Evolutionary conservation across 2,888 invertebrate species (phyloP).

Genomic region (Neria commutata): DNA sequence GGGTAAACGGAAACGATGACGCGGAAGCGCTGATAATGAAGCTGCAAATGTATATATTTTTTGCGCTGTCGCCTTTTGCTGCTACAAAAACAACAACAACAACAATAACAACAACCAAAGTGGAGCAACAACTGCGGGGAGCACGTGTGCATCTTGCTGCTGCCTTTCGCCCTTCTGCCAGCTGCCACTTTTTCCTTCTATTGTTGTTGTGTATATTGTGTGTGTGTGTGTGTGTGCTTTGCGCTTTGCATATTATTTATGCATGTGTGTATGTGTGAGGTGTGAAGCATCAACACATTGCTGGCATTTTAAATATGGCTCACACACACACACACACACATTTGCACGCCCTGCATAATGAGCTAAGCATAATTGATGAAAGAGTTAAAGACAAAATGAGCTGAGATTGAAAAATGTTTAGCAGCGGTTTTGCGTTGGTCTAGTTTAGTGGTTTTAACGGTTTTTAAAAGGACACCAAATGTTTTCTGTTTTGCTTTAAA

Average conservation of each 20-base stretch:
- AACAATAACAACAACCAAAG: too few relatives aligned
- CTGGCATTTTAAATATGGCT: conserved; percentile 44
- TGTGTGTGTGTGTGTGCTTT: conserved; percentile 29
- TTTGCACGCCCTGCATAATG: neutral
- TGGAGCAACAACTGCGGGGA: too few relatives aligned
- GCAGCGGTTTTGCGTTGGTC: too few relatives aligned
- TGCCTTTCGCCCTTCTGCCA: conserved; percentile 10
- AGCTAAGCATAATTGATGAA: neutral
- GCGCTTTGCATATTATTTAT: conserved; percentile 51
- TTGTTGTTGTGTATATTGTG: conserved; percentile 24
- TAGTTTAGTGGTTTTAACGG: too few relatives aligned
- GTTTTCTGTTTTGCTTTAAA: too few relatives aligned
- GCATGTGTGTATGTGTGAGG: conserved; percentile 51
- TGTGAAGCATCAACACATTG: conserved; percentile 57
- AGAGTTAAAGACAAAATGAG: neutral
- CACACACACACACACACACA: neutral
- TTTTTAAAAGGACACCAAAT: too few relatives aligned
- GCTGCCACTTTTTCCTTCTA: neutral
- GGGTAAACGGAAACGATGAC: conserved; percentile 49
- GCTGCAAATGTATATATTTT: conserved; percentile 40
- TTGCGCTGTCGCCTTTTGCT: neutral
- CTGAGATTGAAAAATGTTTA: too few relatives aligned
- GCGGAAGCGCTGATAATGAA: conserved; percentile 57
- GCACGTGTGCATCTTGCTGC: conserved; percentile 8
- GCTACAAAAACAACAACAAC: too few relatives aligned